Evolutionary conservation across 2,113 vertebrate genomes (phyloP).

Genomic region (Oryzias melastigma): DNA sequence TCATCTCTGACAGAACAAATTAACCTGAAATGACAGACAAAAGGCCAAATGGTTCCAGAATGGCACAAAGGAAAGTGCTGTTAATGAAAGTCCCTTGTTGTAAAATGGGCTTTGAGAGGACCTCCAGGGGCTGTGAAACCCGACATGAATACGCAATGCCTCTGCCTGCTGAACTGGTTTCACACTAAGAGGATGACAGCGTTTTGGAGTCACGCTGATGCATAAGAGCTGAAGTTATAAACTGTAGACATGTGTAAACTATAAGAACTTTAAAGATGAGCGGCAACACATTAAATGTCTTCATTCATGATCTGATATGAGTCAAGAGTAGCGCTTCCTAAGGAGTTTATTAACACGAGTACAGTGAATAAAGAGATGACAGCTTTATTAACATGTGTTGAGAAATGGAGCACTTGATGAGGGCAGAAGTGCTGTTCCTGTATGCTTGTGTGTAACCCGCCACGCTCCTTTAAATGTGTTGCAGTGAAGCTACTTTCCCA

Average conservation of each 20-base stretch:
- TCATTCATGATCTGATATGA: slow-evolving; percentile 26
- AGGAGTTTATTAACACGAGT: slow-evolving; percentile 42
- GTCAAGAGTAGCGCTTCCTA: slow-evolving; percentile 25
- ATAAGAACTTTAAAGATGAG: slow-evolving; percentile 9
- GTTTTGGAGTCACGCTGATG: slow-evolving; percentile 1
- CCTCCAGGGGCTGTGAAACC: slow-evolving; percentile 12
- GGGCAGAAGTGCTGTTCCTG: slow-evolving; percentile 34
- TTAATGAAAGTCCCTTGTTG: slow-evolving; percentile 48
- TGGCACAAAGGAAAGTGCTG: slow-evolving; percentile 33
- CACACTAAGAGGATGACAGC: slow-evolving; percentile 26
- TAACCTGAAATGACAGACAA: slow-evolving; percentile 44
- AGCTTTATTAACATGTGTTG: slow-evolving; percentile 64
- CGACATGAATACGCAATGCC: slow-evolving; percentile 52
- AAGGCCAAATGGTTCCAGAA: slow-evolving; percentile 44
- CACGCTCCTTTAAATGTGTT: slow-evolving; percentile 21
- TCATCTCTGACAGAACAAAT: slow-evolving; percentile 52
- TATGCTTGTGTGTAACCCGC: slow-evolving; percentile 5
- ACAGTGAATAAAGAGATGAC: slow-evolving; percentile 62
- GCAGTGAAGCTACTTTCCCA: slow-evolving; percentile 17
- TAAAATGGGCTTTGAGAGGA: slow-evolving; percentile 38
- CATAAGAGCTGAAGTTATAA: slow-evolving; percentile 25
- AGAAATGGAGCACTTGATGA: slow-evolving; percentile 49
- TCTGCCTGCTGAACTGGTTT: slow-evolving; percentile 31
- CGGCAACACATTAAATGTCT: slow-evolving; percentile 10
- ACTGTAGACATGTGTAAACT: slow-evolving; percentile 12